Evolutionary conservation across 2,797 vertebrate genomes (phyloP).

Genomic region (Cottoperca gobio): DNA sequence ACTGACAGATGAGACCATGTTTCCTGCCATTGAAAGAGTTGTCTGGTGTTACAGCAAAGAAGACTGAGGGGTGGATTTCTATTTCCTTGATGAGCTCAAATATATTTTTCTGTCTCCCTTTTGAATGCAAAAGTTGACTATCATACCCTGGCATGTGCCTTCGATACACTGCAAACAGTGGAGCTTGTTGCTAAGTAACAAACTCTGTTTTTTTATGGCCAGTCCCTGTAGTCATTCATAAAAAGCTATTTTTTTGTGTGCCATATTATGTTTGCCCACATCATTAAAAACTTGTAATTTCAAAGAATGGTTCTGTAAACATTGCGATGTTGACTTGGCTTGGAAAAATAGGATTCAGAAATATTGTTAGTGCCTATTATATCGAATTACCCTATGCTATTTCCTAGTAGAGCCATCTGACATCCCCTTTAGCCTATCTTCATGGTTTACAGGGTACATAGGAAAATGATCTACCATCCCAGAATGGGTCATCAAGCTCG

Average conservation of each 20-base stretch:
- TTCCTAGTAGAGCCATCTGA: constrained; percentile 8
- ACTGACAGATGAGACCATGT: neutral
- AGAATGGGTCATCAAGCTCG: constrained; percentile 9
- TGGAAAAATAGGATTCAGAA: constrained; percentile 11
- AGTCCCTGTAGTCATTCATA: constrained; percentile 68
- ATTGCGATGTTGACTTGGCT: constrained; percentile 8
- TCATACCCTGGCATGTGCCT: constrained; percentile 25
- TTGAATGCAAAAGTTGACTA: constrained; percentile 27
- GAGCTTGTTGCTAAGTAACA: constrained; percentile 79
- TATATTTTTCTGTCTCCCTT: neutral
- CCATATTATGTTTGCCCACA: neutral
- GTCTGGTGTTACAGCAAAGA: neutral
- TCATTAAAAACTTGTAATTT: constrained; percentile 34
- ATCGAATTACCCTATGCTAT: constrained; percentile 16
- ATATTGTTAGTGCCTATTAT: neutral
- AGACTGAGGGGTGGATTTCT: neutral
- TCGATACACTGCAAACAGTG: constrained; percentile 41
- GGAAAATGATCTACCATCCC: constrained; percentile 11
- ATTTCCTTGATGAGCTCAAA: constrained; percentile 11
- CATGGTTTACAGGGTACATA: constrained; percentile 15
- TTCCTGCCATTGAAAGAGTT: neutral
- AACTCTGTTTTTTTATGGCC: constrained; percentile 38
- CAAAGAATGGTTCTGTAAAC: constrained; percentile 18
- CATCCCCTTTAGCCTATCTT: constrained; percentile 25
- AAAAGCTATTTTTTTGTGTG: constrained; percentile 39